A percentile compares a stretch with the other conserved stretches of the same genome.
Evolutionary conservation across 2,888 invertebrate species (phyloP).

Genomic region (Acronicta leporina): DNA sequence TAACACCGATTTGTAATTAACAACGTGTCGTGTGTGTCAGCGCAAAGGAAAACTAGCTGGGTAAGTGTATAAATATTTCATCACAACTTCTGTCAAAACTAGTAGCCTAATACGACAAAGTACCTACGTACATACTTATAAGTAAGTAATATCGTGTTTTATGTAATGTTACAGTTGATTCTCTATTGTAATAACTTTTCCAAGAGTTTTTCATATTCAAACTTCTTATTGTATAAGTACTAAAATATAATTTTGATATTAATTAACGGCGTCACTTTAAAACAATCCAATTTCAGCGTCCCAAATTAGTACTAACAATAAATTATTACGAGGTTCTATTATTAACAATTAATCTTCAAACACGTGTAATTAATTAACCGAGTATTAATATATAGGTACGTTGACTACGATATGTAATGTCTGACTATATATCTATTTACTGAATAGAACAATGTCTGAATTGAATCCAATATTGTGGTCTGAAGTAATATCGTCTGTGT

Average conservation of each 20-base stretch:
- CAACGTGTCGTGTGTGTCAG: slow-evolving; percentile 67
- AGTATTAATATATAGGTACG: slow-evolving; percentile 31
- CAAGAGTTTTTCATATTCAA: neutral
- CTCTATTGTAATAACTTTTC: neutral
- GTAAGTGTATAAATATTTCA: slow-evolving; percentile 72
- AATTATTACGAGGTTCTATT: slow-evolving; percentile 2
- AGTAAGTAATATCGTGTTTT: slow-evolving; percentile 10
- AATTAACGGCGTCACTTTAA: neutral
- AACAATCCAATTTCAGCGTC: neutral
- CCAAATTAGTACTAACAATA: neutral
- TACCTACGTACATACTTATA: slow-evolving; percentile 21
- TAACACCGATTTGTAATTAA: slow-evolving; percentile 82
- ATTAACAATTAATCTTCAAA: slow-evolving; percentile 15
- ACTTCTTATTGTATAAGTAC: neutral
- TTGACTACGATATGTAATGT: no score
- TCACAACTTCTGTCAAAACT: slow-evolving; percentile 60
- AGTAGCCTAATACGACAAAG: slow-evolving; percentile 29
- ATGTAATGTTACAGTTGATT: neutral
- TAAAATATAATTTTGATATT: neutral
- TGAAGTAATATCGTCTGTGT: slow-evolving; percentile 49
- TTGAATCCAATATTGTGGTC: slow-evolving; percentile 42
- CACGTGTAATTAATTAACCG: slow-evolving; percentile 22
- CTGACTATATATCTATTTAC: slow-evolving; percentile 35
- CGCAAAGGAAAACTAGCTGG: slow-evolving; percentile 68
- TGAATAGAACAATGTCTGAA: slow-evolving; percentile 49